Base-by-base conservation (phyloP, 1,140 invertebrate genomes). In the Anoplolepis gracilipes region DNA sequence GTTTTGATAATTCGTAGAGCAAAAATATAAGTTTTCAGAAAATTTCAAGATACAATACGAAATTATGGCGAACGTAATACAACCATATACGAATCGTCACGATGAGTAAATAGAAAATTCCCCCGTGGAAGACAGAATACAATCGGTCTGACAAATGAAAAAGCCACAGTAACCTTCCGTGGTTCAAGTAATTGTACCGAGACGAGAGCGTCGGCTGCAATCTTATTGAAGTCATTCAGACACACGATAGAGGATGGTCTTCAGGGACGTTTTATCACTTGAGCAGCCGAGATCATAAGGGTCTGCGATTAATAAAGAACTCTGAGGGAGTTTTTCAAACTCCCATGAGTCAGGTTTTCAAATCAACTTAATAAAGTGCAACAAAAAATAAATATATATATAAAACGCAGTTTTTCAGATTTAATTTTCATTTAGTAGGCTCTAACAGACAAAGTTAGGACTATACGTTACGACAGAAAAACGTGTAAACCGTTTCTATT, bases 61-160 rank as follows among this genome's bases (percentile, higher is more conserved):
- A 81, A 81, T 73, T 82, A 55, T 28, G 13, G 78, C 78, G 67
- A 59, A 25, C 67, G 65, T 72, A 73, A 82, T 82, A 36, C 67
- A 82, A 53, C n/a, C 78, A 69, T 22, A 67, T 53, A 61, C 67
- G 39, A 73, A 82, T 72, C 36, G 67, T n/a, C 78, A 82, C 78
- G 55, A 73, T 82, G 67, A 82, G 53, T 82, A 82, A 82, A 82
- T 73, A 82, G 53, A 55, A 30, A 33, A 82, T 72, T n/a, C 59
- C 53, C 67, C 65, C 78, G 70, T 22, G 53, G 78, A 82, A 61
- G 36, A 49, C 13, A 69, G 46, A 22, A n/a, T 69, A 55, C 30
- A 16, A 49, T 69, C 22, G 11, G 70, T 57, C 53, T 55, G 87
- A 88, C 78, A 77, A 88, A 88, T 76, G 87, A 78, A 78, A 85